Evolutionary conservation across 2,888 invertebrate species (phyloP).

Genomic region (Phytoseiulus persimilis): DNA sequence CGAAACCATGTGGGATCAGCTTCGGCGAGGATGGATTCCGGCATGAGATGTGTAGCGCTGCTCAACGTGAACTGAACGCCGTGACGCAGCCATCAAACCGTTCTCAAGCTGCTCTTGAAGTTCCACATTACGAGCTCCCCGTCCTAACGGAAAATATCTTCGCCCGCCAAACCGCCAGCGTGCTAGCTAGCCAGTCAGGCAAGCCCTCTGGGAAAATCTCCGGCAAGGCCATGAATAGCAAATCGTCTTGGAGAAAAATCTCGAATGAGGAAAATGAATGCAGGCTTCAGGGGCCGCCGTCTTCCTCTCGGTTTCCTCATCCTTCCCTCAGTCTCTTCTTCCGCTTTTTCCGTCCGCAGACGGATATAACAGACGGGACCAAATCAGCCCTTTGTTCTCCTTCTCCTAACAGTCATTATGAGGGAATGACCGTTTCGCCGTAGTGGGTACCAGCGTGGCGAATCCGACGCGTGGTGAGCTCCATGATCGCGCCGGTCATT

Average conservation of each 20-base stretch:
- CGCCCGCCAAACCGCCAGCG: background rate
- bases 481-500: background rate
- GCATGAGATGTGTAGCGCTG: no score
- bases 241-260: background rate
- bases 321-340: background rate
- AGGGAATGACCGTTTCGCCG: background rate
- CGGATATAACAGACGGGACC: background rate
- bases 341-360: background rate
- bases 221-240: background rate
- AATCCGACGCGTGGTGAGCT: background rate
- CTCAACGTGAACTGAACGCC: no score
- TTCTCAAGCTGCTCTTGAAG: background rate
- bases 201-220: background rate
- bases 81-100: no score
- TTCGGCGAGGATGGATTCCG: no score
- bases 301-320: background rate
- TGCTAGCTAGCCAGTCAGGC: background rate
- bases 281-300: background rate
- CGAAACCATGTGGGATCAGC: no score
- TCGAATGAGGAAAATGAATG: background rate
- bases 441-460: no score
- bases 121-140: background rate
- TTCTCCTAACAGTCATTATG: constrained; percentile 5
- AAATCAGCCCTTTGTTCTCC: background rate
- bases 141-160: background rate